Evolutionary conservation across 2,888 invertebrate species (phyloP), one percentile per base, ranked within the genome.

Genomic region (Limnephilus lunatus): DNA sequence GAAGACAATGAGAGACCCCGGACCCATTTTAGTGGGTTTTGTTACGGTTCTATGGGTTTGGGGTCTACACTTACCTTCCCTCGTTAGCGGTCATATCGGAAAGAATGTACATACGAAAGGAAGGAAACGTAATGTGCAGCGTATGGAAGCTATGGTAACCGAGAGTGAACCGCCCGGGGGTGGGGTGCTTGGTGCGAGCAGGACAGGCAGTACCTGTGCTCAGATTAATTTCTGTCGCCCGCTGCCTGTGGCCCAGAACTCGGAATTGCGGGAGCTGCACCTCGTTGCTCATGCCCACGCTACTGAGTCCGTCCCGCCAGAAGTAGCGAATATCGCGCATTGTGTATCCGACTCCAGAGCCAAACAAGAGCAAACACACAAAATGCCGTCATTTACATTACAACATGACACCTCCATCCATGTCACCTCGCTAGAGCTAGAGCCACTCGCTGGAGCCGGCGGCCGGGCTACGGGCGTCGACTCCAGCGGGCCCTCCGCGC

Each of bases 281-380:
- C 96, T 98, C 98, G 96, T 97, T 98, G 97, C 98, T 98, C 97
- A 99, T 98, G 96, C 98, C 98, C 96, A 99, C 98, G 96, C 99
- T 98, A 96, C 97, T 97, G 96, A 97, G 97, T 95, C 98, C 98
- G 97, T 98, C 97, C 97, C 98, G 98, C 99, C 99, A 99, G 97
- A 98, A 98, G 97, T 99, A 99, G 96, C 98, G 98, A 97, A 99
- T 98, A 97, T 98, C 98, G 97, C 98, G 98, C 98, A 98, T 98
- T 97, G 98, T 98, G 98, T 98, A 98, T 97, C 98, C 98, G 98
- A 98, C 98, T 98, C 96, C 96, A 96, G 96, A 96, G 96, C 96
- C 96, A 96, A 96, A 96, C 93, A 91, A 93, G 93, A 93, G 93
- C 93, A 93, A 93, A 93, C 93, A 93, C 93, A 93, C 93, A 93